Evolutionary conservation across 2,888 invertebrate genomes (phyloP), one percentile per base, ranked within the genome.

Genomic region (Podotricha telesiphe): DNA sequence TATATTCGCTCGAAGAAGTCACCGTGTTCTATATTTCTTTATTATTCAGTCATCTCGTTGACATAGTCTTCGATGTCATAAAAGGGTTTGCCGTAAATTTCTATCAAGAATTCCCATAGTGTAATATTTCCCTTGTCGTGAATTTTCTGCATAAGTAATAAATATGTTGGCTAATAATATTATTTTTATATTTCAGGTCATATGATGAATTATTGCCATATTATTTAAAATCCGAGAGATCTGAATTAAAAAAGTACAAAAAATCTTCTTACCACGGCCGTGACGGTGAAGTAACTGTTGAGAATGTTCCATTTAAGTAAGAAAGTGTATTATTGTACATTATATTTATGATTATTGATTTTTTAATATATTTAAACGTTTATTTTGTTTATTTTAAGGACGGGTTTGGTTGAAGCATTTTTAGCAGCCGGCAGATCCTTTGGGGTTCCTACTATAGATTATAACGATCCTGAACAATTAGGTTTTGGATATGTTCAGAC

Each of bases 281-380:
- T 15, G 94, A 94, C 13, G 96, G 96, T 0, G 94, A 94, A 28
- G 82, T 96, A 51, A 94, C 88, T 67, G 93, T 95, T 4, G 95
- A 95, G 80, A 94, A 96, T 83, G 94, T 95, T 58, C 92, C 94
- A 0, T 95, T 91, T 75, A 91, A 85, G 93, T 93, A 82, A 86
- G 85, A 81, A 56, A 17, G 34, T 15, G 2, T 51, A 55, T 65
- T 55, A 34, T 28, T 22, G 17, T n/a, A 11, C 6, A 13, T 1
- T 22, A 20, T 17, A 78, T 62, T 34, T 59, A 17, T 65, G n/a
- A 42, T 10, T n/a, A 13, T 17, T n/a, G 28, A n/a, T 28, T 22
- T 17, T 20, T 53, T 51, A 53, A 55, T 20, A 22, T 17, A 45
- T n/a, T 2, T 53, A 22, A 7, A 75, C 72, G 73, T 68, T 20